phyloP scores from a whole-genome alignment of 1,140 invertebrate species.

The Papilio glaucus region DNA sequence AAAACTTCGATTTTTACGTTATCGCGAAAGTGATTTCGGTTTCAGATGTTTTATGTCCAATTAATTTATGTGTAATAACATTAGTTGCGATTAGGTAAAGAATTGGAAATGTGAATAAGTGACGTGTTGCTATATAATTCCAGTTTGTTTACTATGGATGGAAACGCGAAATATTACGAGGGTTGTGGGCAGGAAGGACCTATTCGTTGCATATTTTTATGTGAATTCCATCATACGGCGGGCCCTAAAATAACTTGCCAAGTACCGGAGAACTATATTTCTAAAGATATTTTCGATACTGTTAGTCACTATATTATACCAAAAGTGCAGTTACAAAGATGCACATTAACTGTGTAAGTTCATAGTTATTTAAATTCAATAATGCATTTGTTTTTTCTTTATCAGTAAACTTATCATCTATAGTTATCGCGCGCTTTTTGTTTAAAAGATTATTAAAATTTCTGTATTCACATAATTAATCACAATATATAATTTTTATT shows the following conservation, averaged over 20 bases:
- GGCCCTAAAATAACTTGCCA: conserved; percentile 93
- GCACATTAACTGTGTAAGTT: conserved; percentile 94
- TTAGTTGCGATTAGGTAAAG: background rate
- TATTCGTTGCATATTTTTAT: conserved; percentile 91
- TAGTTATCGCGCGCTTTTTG: conserved; percentile 16
- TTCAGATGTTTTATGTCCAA: background rate
- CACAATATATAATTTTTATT: background rate
- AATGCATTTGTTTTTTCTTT: background rate
- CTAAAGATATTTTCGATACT: conserved; percentile 95
- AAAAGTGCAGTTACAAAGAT: conserved; percentile 94
- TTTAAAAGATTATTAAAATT: conserved; percentile 14
- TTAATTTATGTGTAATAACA: background rate
- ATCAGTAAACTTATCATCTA: background rate
- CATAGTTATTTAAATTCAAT: background rate
- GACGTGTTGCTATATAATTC: conserved; percentile 33
- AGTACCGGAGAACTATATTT: conserved; percentile 92
- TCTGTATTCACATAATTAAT: background rate
- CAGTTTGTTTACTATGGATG: conserved; percentile 69
- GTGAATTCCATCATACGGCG: conserved; percentile 92
- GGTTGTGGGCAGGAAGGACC: conserved; percentile 87
- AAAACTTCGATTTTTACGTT: conserved; percentile 6
- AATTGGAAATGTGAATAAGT: conserved; percentile 33
- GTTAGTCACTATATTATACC: conserved; percentile 97
- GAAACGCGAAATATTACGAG: conserved; percentile 78
- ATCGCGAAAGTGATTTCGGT: background rate